A percentile compares a stretch with the other conserved stretches of the same genome.
These are phyloP conservation scores for Castor canadensis DNA, from an alignment of 2,113 vertebrate genomes.

Conservation along the genomic window DNA sequence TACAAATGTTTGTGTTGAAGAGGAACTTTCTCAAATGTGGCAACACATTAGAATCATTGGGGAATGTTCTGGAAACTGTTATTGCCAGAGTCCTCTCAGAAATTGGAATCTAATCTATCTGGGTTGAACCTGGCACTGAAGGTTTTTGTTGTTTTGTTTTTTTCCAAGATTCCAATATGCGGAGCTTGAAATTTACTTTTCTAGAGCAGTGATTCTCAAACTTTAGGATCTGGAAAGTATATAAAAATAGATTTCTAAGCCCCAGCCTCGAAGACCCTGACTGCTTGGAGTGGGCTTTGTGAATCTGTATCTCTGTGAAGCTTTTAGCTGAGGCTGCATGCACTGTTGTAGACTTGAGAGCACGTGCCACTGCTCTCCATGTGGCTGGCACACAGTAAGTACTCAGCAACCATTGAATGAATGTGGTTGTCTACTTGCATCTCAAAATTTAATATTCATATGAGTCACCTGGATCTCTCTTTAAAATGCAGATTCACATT, in stretches of 20 bases:
- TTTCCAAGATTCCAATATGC: background rate
- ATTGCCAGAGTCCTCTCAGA: background rate
- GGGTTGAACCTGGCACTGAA: background rate
- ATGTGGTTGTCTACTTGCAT: background rate
- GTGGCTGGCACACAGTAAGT: background rate
- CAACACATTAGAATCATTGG: background rate
- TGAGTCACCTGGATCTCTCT: background rate
- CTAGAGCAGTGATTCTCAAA: background rate
- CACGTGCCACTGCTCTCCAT: background rate
- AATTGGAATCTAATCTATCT: background rate
- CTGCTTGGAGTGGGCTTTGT: background rate
- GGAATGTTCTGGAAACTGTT: background rate
- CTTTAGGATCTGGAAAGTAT: background rate
- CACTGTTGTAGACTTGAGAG: background rate
- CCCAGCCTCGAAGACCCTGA: background rate
- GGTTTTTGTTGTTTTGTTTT: background rate
- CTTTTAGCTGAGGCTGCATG: background rate
- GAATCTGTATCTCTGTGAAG: background rate
- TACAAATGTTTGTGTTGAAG: background rate
- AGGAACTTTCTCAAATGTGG: background rate
- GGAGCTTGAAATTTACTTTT: background rate
- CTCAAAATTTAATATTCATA: background rate
- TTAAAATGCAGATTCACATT: background rate
- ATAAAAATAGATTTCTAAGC: background rate
- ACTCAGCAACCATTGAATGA: background rate